Conservation (phyloP, 1,140 invertebrate genomes). For the Dysdera silvatica region DNA sequence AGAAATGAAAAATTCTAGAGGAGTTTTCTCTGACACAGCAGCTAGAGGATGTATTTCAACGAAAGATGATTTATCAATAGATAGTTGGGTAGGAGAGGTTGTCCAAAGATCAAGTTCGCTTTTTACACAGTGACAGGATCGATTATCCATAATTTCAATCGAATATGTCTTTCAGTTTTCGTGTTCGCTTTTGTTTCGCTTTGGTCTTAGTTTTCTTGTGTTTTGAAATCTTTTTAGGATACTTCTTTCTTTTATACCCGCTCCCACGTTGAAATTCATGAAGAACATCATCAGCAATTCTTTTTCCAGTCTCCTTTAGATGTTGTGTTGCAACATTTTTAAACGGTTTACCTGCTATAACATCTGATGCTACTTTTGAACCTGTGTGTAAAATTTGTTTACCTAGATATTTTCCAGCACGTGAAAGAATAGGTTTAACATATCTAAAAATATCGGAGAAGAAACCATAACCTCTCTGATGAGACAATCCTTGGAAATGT, state of each 20-base stretch:
- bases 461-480: no score
- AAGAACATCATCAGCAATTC: slow-evolving; percentile 8
- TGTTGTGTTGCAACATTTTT: not conserved
- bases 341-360: not conserved
- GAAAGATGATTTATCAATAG: not conserved
- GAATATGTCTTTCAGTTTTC: not conserved
- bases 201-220: not conserved
- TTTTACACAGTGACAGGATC: not conserved
- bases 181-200: not conserved
- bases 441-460: no score
- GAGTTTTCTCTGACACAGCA: not conserved
- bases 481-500: no score
- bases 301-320: not conserved
- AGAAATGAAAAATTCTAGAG: slow-evolving; percentile 14
- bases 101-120: not conserved
- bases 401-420: no score
- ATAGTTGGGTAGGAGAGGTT: not conserved
- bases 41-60: not conserved
- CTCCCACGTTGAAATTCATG: slow-evolving; percentile 1
- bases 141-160: not conserved
- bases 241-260: slow-evolving; percentile 16
- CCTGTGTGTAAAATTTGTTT: no score
- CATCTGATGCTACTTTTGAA: no score
- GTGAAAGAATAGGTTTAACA: no score
- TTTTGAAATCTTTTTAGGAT: no score